Base-by-base conservation (phyloP, 2,113 vertebrate genomes). In the Hippopotamus amphibius region DNA sequence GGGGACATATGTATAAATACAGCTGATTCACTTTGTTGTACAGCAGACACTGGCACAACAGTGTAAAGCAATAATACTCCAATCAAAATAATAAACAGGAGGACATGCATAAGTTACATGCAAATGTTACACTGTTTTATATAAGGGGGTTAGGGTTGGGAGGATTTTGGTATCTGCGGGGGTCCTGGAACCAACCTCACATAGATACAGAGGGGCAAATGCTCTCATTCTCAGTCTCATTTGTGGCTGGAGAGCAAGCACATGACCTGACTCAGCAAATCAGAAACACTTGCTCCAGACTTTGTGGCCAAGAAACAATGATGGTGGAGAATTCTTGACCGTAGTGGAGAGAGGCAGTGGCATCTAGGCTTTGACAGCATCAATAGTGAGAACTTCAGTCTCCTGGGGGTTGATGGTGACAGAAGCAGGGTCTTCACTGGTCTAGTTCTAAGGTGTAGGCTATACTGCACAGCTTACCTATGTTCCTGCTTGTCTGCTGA, bases 61-160 rank as follows among this genome's bases (percentile, higher is more conserved):
- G 22, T 43, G 69, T 24, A 71, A 71, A 71, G 69, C 69, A 71
- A 71, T 12, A 7, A 19, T 43, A 43, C 37, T 43, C 21, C 37
- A 71, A 43, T 41, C 37, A 71, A 43, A 71, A 71, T 41, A 71
- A 41, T 13, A 41, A 71, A 41, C 43, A 10, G 76, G 76, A 55
- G 11, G 1, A 17, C 55, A 21, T 19, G 28, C 0, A 0, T 22
- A 79, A 30, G 17, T n/a, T 12, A 79, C 22, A 79, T 6, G 43
- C 28, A 48, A 76, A n/a, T 65, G 6, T 19, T 55, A 7, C 7
- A 55, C 3, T 1, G 7, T n/a, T 79, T 79, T n/a, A 7, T 55
- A 22, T 14, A n/a, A 53, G 76, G 76, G 5, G 6, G 30, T 13
- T 79, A 6, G 11, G 48, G 11, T 79, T 79, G 12, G 28, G 76